A percentile compares a stretch with the other conserved stretches of the same genome.
These are phyloP conservation scores for Amblyopsis hoosieri DNA, from an alignment of 2,797 vertebrate species.

Conservation along the genomic window DNA sequence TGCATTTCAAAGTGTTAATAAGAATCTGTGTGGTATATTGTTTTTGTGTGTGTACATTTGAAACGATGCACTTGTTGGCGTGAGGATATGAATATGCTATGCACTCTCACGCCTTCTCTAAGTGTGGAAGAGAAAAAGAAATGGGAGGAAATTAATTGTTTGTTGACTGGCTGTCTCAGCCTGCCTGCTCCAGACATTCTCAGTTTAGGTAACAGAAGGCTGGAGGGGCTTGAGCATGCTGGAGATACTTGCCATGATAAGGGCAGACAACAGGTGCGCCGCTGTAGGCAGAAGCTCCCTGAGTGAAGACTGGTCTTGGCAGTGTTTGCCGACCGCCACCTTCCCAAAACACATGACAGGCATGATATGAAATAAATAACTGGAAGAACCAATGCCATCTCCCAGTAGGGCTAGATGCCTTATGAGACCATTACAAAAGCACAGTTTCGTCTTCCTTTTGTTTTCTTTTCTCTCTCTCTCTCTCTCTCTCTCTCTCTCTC, in stretches of 20 bases:
- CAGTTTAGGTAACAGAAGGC: constrained; percentile 54
- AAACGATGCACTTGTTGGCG: neutral
- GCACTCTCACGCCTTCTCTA: constrained; percentile 25
- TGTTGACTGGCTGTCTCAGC: constrained; percentile 45
- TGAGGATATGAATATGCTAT: neutral
- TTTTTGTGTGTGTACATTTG: neutral
- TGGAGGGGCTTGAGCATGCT: constrained; percentile 52
- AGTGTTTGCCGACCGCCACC: constrained; percentile 52
- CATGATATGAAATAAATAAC: constrained; percentile 38
- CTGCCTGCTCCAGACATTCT: constrained; percentile 43
- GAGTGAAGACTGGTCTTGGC: constrained; percentile 54
- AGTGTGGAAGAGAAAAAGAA: constrained; percentile 29
- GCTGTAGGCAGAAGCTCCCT: constrained; percentile 49
- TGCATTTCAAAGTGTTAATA: neutral
- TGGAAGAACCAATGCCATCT: neutral
- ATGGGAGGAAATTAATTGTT: constrained; percentile 35
- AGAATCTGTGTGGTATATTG: neutral
- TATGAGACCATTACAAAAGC: constrained; percentile 58
- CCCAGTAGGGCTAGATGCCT: constrained; percentile 37
- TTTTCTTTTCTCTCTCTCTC: constrained; percentile 28
- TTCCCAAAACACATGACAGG: constrained; percentile 53
- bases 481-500: constrained; percentile 43
- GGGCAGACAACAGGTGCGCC: constrained; percentile 41
- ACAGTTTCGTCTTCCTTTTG: constrained; percentile 28
- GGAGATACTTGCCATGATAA: constrained; percentile 45